Base-by-base conservation (phyloP, 2,113 vertebrate genomes). In the Sprattus sprattus region DNA sequence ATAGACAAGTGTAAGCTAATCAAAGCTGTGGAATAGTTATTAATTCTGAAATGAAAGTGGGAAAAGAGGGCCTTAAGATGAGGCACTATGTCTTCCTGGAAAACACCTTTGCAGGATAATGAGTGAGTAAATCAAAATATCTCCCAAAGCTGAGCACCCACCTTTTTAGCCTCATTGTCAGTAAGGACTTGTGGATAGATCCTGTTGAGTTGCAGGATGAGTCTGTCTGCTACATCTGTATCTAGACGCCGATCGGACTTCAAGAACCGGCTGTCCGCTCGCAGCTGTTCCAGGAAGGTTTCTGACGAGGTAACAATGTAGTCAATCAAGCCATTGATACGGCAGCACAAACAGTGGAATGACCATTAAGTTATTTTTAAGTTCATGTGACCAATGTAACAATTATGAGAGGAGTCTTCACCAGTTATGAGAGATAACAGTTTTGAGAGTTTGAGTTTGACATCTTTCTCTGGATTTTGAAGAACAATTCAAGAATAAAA, bases 121-220 rank as follows among this genome's bases (percentile, higher is more conserved):
- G 20, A 22, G 54, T 60, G 20, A 60, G 39, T 39, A 39, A 39
- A 39, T 39, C 39, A 39, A 39, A 39, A 39, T 39, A 39, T 39
- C 39, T 39, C 39, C 39, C 39, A 39, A 39, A 39, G 39, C 39
- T 39, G 39, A 39, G 39, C 39, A 39, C 39, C 39, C 22, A 99
- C 98, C 95, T 93, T 98, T 89, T 97, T 96, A 2, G 98, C 97
- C 91, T 99, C 98, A 89, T 95, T 96, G 92, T 99, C 96, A 25
- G 94, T 95, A 84, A 99, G 97, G 88, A 99, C 96, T 92, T 99
- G 98, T 0, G 98, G 98, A 90, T 98, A 97, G 93, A 99, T 98
- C 88, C 98, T 95, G 91, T 99, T 99, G 54, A 99, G 96, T 93
- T 99, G 98, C 81, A 99, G 95, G 86, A 99, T 94, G 57, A 99